Conservation (phyloP, 2,888 invertebrate species). For the Gymnocheta viridis region DNA sequence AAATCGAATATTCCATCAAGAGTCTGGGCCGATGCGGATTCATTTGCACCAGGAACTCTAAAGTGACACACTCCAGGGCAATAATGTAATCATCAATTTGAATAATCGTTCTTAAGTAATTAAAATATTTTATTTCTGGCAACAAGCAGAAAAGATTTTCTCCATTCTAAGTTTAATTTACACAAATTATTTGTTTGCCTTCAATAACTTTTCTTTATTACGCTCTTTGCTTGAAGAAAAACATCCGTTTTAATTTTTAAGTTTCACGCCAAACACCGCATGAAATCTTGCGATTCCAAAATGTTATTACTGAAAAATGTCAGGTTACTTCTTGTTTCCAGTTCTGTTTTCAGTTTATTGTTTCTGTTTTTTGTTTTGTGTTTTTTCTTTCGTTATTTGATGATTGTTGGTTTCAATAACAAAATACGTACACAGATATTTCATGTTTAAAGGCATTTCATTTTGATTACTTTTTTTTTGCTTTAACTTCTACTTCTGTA, state of each 20-base stretch:
- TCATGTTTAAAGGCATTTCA: not conserved
- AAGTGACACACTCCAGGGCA: too few species aligned
- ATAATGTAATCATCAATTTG: too few species aligned
- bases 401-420: not conserved
- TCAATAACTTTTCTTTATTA: not conserved
- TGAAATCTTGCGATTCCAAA: constrained; percentile 29
- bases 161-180: too few species aligned
- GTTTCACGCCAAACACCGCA: not conserved
- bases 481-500: not conserved
- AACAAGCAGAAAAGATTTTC: too few species aligned
- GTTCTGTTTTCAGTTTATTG: not conserved
- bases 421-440: not conserved
- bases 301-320: constrained; percentile 48
- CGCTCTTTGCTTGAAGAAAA: too few species aligned
- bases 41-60: too few species aligned
- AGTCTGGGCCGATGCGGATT: too few species aligned
- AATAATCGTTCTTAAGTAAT: too few species aligned
- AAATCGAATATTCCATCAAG: too few species aligned
- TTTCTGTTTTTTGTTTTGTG: not conserved
- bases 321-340: not conserved
- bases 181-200: too few species aligned
- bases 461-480: not conserved
- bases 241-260: not conserved
- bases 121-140: too few species aligned
- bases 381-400: not conserved